Percentiles rank a stretch among this genome's conserved stretches.
phyloP scores from a whole-genome alignment of 2,113 vertebrate genomes.

The Eublepharis macularius region DNA sequence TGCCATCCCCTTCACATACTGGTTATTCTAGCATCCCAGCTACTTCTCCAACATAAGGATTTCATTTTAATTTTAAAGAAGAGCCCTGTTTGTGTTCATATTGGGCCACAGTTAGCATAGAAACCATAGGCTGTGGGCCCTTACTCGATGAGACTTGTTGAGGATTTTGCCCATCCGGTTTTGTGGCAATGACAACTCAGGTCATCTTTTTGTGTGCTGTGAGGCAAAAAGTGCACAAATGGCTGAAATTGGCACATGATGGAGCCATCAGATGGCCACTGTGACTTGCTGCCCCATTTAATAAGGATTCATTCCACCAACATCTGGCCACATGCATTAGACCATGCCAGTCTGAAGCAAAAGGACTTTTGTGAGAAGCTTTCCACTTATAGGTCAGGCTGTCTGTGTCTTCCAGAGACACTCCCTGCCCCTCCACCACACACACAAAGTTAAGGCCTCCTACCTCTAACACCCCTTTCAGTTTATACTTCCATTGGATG shows the following conservation, averaged over 20 bases:
- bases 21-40: too few species aligned
- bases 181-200: neutral
- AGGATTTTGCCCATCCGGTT: neutral
- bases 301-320: neutral
- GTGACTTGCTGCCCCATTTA: neutral
- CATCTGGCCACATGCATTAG: neutral
- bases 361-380: neutral
- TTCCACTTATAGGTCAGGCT: neutral
- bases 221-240: too few species aligned
- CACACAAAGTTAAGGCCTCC: neutral
- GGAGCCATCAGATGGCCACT: too few species aligned
- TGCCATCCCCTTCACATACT: too few species aligned
- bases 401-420: neutral
- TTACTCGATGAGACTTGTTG: neutral
- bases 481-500: neutral
- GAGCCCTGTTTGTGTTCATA: too few species aligned
- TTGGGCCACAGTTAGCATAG: too few species aligned
- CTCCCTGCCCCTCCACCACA: neutral
- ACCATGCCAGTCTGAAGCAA: neutral
- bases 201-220: neutral
- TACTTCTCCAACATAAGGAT: too few species aligned
- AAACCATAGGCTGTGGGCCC: too few species aligned
- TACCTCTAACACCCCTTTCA: neutral
- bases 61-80: too few species aligned
- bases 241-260: too few species aligned